Conservation (phyloP, 1,140 invertebrate genomes). For the Anastrepha obliqua region DNA sequence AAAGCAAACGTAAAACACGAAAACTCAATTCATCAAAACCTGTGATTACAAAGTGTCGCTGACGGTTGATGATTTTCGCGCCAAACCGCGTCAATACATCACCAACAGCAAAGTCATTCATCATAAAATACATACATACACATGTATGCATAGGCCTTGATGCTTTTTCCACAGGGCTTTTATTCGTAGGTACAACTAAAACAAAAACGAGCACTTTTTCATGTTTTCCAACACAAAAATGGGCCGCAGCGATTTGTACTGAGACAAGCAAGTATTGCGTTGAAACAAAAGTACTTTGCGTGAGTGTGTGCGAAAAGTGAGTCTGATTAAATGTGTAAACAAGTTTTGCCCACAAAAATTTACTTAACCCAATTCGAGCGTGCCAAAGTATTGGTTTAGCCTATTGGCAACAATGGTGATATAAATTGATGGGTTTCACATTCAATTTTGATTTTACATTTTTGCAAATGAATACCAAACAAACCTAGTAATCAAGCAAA, state of each 20-base stretch:
- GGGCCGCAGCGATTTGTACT: not conserved
- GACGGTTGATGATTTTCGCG: conserved; percentile 34
- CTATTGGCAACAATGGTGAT: not conserved
- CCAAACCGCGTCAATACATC: conserved; percentile 38
- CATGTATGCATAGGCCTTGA: not conserved
- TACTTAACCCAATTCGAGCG: not conserved
- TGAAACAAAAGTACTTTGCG: conserved; percentile 14
- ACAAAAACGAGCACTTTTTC: conserved; percentile 7
- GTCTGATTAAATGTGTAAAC: conserved; percentile 1
- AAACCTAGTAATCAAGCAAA: conserved; percentile 14
- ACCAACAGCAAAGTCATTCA: conserved; percentile 29
- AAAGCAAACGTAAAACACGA: not conserved
- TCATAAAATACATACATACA: not conserved
- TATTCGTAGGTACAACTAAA: not conserved
- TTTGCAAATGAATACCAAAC: conserved; percentile 25
- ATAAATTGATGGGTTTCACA: conserved; percentile 22
- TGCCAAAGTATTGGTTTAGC: not conserved
- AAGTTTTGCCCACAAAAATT: conserved; percentile 28
- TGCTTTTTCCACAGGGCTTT: not conserved
- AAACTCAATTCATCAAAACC: conserved; percentile 33
- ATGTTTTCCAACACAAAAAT: conserved; percentile 13
- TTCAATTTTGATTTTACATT: not conserved
- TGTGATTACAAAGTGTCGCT: conserved; percentile 42
- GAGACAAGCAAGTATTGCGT: not conserved
- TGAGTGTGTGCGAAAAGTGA: not conserved